phyloP scores from a whole-genome alignment of 2,888 invertebrate genomes.

The Phymatocera aterrima region DNA sequence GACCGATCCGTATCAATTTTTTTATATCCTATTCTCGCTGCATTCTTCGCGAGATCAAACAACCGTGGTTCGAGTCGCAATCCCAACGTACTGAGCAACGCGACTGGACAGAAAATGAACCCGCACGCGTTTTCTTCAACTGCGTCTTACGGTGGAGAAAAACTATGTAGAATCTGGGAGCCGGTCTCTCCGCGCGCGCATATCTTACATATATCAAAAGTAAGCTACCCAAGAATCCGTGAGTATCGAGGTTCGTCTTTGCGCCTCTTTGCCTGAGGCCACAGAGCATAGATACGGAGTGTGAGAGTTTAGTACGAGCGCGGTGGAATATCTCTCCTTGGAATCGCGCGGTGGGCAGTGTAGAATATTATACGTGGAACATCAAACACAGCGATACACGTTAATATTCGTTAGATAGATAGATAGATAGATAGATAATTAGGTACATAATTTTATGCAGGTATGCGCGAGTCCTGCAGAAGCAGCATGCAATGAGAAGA shows the following conservation, averaged over 20 bases:
- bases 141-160: not conserved
- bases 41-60: not conserved
- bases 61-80: not conserved
- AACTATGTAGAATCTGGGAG: constrained; percentile 2
- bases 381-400: not conserved
- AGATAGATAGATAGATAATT: not conserved
- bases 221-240: not conserved
- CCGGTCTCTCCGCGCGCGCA: constrained; percentile 23
- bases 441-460: not conserved
- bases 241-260: constrained; percentile 18
- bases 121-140: not conserved
- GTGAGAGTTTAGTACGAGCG: not conserved
- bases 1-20: not conserved
- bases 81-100: too few relatives aligned
- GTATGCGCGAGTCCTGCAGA: not conserved
- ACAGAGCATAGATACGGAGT: constrained; percentile 18
- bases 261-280: constrained; percentile 38
- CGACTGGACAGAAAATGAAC: not conserved
- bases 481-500: not conserved
- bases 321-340: constrained; percentile 24
- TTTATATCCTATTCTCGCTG: not conserved
- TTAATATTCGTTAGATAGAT: too few relatives aligned
- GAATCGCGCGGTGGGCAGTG: constrained; percentile 12
- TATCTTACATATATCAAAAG: not conserved
- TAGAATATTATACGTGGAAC: too few relatives aligned